Evolutionary conservation across 1,140 invertebrate genomes (phyloP).

Genomic region (Delia radicum): DNA sequence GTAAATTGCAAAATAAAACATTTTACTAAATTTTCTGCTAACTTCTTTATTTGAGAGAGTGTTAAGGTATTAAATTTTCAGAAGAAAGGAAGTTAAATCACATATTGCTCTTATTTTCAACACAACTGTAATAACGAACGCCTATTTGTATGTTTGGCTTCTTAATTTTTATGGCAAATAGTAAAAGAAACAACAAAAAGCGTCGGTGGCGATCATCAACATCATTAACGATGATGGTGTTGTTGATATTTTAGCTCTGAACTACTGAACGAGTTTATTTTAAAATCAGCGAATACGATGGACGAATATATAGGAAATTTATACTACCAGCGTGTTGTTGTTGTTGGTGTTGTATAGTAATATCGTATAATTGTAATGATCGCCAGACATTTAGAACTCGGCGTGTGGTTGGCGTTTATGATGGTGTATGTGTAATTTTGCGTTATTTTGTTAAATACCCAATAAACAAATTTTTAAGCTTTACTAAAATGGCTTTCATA

Average conservation of each 20-base stretch:
- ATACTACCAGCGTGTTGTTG: too few species aligned
- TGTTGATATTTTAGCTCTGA: not conserved
- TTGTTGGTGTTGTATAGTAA: too few species aligned
- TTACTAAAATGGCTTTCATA: too few species aligned
- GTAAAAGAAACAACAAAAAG: not conserved
- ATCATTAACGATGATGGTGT: not conserved
- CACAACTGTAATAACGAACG: too few species aligned
- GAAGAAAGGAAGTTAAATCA: too few species aligned
- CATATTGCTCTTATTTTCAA: too few species aligned
- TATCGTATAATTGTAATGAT: not conserved
- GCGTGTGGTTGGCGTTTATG: not conserved
- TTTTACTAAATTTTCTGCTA: too few species aligned
- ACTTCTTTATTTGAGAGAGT: too few species aligned
- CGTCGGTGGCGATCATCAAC: not conserved
- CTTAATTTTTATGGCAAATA: not conserved
- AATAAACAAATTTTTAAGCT: too few species aligned
- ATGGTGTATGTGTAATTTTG: not conserved
- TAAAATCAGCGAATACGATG: not conserved
- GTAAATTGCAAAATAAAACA: too few species aligned
- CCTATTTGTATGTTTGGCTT: constrained; percentile 13
- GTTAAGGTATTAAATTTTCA: too few species aligned
- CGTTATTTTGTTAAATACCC: not conserved
- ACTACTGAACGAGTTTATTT: not conserved
- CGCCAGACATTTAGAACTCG: not conserved
- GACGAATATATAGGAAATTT: too few species aligned